Conservation (phyloP, 2,113 vertebrate species). For the Chrysochloris asiatica region DNA sequence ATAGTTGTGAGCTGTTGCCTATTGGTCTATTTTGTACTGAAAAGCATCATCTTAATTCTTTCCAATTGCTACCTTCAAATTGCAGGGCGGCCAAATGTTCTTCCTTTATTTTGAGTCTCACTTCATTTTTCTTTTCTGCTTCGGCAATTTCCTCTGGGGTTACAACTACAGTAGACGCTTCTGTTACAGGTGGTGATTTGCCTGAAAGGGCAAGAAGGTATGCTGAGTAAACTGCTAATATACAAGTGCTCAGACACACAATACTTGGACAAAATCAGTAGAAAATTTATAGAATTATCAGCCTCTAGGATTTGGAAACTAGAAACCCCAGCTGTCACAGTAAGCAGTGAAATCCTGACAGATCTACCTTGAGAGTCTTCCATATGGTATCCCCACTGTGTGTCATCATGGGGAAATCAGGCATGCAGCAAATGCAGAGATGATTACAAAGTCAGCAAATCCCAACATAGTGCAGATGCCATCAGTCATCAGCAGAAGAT, state of each 20-base stretch:
- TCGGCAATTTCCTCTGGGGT: conserved; percentile 77
- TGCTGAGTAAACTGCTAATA: neutral
- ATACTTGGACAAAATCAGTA: neutral
- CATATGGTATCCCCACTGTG: neutral
- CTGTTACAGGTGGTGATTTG: conserved; percentile 53
- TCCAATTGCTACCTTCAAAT: conserved; percentile 87
- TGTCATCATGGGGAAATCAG: neutral
- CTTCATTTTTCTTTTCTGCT: conserved; percentile 74
- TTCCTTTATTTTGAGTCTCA: conserved; percentile 84
- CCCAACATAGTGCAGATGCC: accelerated
- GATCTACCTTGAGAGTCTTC: neutral
- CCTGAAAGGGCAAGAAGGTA: conserved; percentile 68
- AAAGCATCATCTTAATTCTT: neutral
- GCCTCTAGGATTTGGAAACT: neutral
- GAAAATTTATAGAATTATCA: neutral
- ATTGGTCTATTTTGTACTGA: neutral
- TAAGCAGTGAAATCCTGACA: neutral
- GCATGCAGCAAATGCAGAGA: neutral
- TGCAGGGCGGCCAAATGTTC: conserved; percentile 88
- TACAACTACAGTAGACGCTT: conserved; percentile 51
- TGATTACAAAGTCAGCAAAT: neutral
- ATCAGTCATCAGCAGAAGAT: neutral
- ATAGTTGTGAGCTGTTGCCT: neutral
- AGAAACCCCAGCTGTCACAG: neutral
- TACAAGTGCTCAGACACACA: accelerated